Evolutionary conservation across 2,797 vertebrate species (phyloP).

Genomic region (Alosa sapidissima): DNA sequence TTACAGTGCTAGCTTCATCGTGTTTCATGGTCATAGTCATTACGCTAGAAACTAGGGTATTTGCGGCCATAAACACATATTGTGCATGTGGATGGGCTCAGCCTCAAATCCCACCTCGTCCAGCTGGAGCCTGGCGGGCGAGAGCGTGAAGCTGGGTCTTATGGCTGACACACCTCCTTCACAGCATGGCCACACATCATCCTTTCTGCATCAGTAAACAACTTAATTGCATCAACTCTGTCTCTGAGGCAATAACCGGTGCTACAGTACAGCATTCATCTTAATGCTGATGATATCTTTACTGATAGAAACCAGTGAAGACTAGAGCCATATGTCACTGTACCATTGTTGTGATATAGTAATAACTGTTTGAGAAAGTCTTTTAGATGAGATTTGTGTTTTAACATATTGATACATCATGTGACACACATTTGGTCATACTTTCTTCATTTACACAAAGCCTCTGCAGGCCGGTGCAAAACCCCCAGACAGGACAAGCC

Average conservation of each 20-base stretch:
- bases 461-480: background rate
- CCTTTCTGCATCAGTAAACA: constrained; percentile 60
- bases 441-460: background rate
- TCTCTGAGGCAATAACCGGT: constrained; percentile 34
- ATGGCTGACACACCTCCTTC: constrained; percentile 53
- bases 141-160: constrained; percentile 55
- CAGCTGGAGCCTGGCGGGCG: constrained; percentile 65
- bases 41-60: background rate
- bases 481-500: background rate
- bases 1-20: background rate
- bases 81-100: background rate
- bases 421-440: background rate
- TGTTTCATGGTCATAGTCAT: background rate
- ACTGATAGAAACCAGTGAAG: background rate
- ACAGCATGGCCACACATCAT: constrained; percentile 46
- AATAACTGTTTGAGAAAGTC: background rate
- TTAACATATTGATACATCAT: background rate
- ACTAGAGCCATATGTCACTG: background rate
- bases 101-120: constrained; percentile 32
- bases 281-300: constrained; percentile 8
- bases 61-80: background rate
- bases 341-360: background rate
- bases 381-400: background rate
- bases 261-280: background rate
- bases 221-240: constrained; percentile 60